Evolutionary conservation across 2,113 vertebrate species (phyloP), one percentile per base, ranked within the genome.

Genomic region (Gobius niger): DNA sequence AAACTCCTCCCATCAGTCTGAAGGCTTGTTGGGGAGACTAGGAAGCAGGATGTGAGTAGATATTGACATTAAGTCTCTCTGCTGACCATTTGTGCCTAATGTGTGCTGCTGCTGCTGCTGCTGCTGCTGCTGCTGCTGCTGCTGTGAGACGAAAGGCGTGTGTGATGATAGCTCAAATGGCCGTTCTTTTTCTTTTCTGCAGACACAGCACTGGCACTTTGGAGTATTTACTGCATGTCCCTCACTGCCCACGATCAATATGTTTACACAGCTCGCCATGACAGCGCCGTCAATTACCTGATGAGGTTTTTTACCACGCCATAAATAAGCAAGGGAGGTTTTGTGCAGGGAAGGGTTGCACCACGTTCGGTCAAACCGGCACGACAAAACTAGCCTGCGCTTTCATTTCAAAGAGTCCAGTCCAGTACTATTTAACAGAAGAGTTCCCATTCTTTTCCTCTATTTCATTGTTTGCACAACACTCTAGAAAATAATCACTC

Each of bases 41-140:
- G 67, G 73, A 63, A 74, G 76, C 51, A 47, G 64, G 70, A 77
- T 72, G 53, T 69, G 56, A 72, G 51, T 56, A 0, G 9, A 63
- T 72, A 68, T 63, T 54, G 65, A 67, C 44, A 14, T 65, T 72
- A 69, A 18, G 70, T 68, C 64, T 74, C 16, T 34, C 24, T 34
- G 5, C 15, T 0, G 64, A 65, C 49, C 70, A 67, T 70, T 73
- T 60, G 56, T 47, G 56, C 57, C 24, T 68, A 75, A 70, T 63
- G 74, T 34, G 18, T 16, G 41, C 52, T 47, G 18, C 60, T 44
- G 44, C 44, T 47, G 14, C 14, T 16, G 41, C 52, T 47, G 18
- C 60, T 16, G 41, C 52, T 47, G 18, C 60, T 16, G 41, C 52
- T 47, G 18, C 60, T 16, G 41, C 52, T 47, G 18, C 60, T 34